Percentiles rank a stretch among this genome's conserved stretches.
Conservation (phyloP, 1,140 invertebrate genomes). For the Trachelipus rathkii region DNA sequence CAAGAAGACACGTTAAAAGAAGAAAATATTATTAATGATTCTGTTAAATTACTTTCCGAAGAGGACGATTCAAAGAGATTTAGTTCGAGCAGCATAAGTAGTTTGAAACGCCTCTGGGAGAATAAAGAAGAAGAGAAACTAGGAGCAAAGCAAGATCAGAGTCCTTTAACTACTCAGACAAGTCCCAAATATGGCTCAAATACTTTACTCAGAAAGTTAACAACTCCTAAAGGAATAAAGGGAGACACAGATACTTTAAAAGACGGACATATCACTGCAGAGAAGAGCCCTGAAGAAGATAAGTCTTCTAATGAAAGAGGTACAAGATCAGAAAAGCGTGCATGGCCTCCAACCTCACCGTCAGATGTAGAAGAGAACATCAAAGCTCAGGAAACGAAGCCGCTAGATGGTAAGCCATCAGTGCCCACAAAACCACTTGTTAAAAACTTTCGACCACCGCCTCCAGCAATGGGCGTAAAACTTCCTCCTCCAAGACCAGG, state of each 20-base stretch:
- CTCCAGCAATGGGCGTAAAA: conserved; percentile 43
- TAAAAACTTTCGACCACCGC: conserved; percentile 56
- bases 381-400: conserved; percentile 46
- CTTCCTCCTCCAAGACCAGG: conserved; percentile 48
- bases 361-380: conserved; percentile 9
- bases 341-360: conserved; percentile 55
- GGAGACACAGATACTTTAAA: conserved; percentile 44
- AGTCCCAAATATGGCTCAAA: conserved; percentile 83
- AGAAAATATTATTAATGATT: conserved; percentile 48
- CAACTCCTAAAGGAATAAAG: conserved; percentile 59
- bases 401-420: conserved; percentile 61
- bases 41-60: conserved; percentile 49
- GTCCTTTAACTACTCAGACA: conserved; percentile 56
- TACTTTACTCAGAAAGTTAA: conserved; percentile 83
- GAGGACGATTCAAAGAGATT: conserved; percentile 77
- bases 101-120: conserved; percentile 88
- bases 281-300: conserved; percentile 43
- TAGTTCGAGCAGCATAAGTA: conserved; percentile 87
- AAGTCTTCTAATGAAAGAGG: neutral
- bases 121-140: conserved; percentile 47
- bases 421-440: conserved; percentile 65
- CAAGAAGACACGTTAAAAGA: conserved; percentile 51
- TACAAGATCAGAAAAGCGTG: conserved; percentile 52
- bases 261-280: conserved; percentile 11
- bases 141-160: conserved; percentile 16